Base-by-base conservation (phyloP, 2,113 vertebrate species). In the Forbesichthys papilliferus region DNA sequence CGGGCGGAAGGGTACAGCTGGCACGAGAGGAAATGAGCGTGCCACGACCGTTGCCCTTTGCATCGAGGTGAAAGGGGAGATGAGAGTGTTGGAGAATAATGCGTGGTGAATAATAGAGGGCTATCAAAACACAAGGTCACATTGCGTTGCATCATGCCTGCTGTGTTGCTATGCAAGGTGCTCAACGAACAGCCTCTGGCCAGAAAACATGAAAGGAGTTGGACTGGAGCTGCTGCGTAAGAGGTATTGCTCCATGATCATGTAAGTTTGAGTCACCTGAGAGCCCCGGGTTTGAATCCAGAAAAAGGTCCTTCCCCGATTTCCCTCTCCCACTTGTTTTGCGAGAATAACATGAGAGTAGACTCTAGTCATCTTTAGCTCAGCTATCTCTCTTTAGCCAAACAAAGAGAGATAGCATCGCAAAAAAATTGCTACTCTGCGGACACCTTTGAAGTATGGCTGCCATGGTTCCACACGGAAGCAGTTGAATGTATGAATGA, bases 21-120 rank as follows among this genome's bases (percentile, higher is more conserved):
- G 78, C 79, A 84, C 67, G 53, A 48, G 54, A 54, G 57, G 68
- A 83, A 81, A 89, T 91, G 82, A 86, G 83, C 66, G 77, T 75
- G 77, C 75, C 73, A 60, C 18, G 58, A 69, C 62, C 75, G 27
- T 73, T 82, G 80, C 67, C 79, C 82, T 85, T 83, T 83, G 66
- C 0, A 85, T 33, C 53, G 11, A 69, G 53, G 13, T 13, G 69
- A 36, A 6, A 52, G 48, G 16, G 62, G 36, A 52, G 61, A 74
- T 78, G 69, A 63, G 0, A 63, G 61, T 1, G 61, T 0, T 33
- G 18, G 56, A 20, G 20, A 20, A 2, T 7, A 34, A 1, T 3
- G 4, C 20, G 27, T 16, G 33, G 55, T 55, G 74, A 69, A 75
- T 73, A 75, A 69, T 53, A 79, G 76, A 81, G 73, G 79, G 69